phyloP scores from a whole-genome alignment of 37 sponge, comb jelly and placozoan species.

The Cladorhizidae sp. region DNA sequence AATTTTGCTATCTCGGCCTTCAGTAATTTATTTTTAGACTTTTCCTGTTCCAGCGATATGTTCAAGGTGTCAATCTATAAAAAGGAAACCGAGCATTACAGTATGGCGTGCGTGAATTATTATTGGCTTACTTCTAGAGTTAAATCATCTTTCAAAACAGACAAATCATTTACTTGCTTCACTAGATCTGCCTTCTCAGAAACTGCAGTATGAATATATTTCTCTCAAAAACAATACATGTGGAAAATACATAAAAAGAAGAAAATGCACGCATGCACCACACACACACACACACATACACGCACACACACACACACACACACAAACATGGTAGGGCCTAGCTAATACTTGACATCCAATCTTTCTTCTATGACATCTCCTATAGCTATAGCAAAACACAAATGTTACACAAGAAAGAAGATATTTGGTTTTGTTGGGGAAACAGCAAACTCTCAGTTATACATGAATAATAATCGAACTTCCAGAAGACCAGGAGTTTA shows the following conservation, averaged over 20 bases:
- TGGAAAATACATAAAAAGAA: conserved; percentile 1
- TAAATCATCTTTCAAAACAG: conserved; percentile 38
- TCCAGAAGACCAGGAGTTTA: too few relatives aligned
- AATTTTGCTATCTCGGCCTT: conserved; percentile 38
- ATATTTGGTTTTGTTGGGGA: too few relatives aligned
- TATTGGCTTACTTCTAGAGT: conserved; percentile 27
- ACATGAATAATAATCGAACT: too few relatives aligned
- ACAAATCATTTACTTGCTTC: conserved; percentile 37
- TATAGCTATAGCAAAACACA: too few relatives aligned
- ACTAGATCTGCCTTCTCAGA: conserved; percentile 44
- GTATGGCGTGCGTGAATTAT: neutral
- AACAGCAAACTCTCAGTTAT: too few relatives aligned
- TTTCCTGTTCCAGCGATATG: conserved; percentile 42
- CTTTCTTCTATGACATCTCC: too few relatives aligned
- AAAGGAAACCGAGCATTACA: neutral
- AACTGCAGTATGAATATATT: conserved; percentile 22
- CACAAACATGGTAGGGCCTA: too few relatives aligned
- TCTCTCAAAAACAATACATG: neutral
- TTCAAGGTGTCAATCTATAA: conserved; percentile 26
- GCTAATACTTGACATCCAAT: too few relatives aligned
- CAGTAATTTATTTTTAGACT: conserved; percentile 40
- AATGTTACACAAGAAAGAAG: too few relatives aligned
- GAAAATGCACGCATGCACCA: too few relatives aligned
- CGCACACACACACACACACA: too few relatives aligned
- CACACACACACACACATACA: too few relatives aligned